Conservation (phyloP, 2,888 invertebrate genomes). For the Venusia cambrica region DNA sequence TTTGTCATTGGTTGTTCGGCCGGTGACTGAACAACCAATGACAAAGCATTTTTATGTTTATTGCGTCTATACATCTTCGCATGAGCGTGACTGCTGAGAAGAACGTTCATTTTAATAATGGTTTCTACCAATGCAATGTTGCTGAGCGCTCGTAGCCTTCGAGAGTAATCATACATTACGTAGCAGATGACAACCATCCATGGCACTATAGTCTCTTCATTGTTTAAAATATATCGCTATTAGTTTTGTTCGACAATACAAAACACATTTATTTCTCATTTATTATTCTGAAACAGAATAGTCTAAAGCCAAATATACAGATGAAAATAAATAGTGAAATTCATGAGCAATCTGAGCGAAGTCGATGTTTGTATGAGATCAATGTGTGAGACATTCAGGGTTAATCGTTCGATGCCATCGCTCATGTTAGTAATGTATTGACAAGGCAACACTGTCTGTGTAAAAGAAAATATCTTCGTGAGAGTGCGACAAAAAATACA, state of each 20-base stretch:
- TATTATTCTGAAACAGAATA: constrained; percentile 28
- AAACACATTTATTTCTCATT: too few species aligned
- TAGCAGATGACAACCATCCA: constrained; percentile 23
- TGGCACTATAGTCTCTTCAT: constrained; percentile 24
- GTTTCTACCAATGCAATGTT: constrained; percentile 67
- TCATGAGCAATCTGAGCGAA: constrained; percentile 17
- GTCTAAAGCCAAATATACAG: constrained; percentile 19
- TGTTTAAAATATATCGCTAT: constrained; percentile 16
- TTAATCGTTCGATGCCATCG: constrained; percentile 19
- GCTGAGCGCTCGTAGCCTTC: constrained; percentile 59
- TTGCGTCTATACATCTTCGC: too few species aligned
- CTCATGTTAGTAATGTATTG: constrained; percentile 19
- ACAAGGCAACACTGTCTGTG: constrained; percentile 17
- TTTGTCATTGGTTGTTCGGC: too few species aligned
- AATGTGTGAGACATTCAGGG: constrained; percentile 20
- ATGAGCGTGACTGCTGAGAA: too few species aligned
- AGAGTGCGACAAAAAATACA: too few species aligned
- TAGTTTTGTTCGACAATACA: too few species aligned
- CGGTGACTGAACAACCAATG: too few species aligned
- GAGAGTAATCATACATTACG: constrained; percentile 48
- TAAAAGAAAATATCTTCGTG: too few species aligned
- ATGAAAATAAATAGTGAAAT: constrained; percentile 14
- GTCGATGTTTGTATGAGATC: constrained; percentile 21
- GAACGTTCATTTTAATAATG: too few species aligned
- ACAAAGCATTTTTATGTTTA: too few species aligned